These are phyloP conservation scores for Lophotis ruficrista DNA, from an alignment of 2,113 vertebrate genomes.

Conservation along the genomic window DNA sequence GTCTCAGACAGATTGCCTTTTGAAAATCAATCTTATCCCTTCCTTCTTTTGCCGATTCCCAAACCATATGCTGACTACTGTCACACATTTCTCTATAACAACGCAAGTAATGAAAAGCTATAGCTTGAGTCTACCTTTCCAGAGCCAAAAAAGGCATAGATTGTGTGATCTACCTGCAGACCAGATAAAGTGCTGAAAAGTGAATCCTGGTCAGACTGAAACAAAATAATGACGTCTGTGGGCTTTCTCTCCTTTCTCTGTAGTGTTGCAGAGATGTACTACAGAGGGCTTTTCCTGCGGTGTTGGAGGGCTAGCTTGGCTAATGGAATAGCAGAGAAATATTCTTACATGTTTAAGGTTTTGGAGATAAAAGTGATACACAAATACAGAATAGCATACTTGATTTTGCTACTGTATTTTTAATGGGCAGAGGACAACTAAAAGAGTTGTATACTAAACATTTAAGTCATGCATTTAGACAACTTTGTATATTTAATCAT, in stretches of 20 bases:
- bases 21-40: slow-evolving; percentile 10
- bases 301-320: background rate
- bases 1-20: background rate
- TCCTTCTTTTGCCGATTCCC: background rate
- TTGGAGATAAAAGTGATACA: background rate
- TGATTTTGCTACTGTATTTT: background rate
- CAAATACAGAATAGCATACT: background rate
- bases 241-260: background rate
- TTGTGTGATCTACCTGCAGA: background rate
- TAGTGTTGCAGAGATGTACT: background rate
- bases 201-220: background rate
- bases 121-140: background rate
- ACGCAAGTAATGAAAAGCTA: background rate
- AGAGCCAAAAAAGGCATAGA: background rate
- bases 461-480: background rate
- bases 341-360: background rate
- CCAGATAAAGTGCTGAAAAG: background rate
- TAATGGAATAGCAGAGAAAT: background rate
- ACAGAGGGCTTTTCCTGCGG: background rate
- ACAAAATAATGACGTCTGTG: background rate
- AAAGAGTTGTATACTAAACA: background rate
- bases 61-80: background rate
- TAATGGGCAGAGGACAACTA: background rate
- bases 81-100: background rate
- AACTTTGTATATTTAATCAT: background rate